Conservation (phyloP, 2,797 vertebrate species). For the Myotis findleyi region DNA sequence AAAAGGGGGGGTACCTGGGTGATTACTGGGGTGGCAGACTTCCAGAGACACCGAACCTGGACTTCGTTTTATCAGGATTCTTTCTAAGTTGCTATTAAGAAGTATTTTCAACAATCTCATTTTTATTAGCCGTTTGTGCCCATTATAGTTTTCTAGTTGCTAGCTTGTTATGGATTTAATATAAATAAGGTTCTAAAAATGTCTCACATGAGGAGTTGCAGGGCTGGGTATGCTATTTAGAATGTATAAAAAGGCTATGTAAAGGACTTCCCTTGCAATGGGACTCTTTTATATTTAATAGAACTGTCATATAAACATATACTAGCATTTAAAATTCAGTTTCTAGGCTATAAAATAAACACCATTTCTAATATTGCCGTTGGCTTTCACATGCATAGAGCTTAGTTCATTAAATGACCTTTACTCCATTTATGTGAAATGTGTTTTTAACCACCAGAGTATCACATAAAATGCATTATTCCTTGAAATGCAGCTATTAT, state of each 20-base stretch:
- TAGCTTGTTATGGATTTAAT: conserved; percentile 91
- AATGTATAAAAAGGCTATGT: conserved; percentile 88
- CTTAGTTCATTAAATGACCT: conserved; percentile 83
- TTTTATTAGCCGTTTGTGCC: conserved; percentile 92
- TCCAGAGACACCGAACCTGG: conserved; percentile 83
- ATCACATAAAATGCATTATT: conserved; percentile 54
- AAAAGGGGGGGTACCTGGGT: conserved; percentile 80
- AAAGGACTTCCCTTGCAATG: conserved; percentile 88
- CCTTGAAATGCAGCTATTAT: conserved; percentile 50
- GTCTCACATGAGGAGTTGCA: conserved; percentile 91
- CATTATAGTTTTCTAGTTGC: conserved; percentile 91
- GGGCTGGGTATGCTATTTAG: conserved; percentile 88
- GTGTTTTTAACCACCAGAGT: conserved; percentile 78
- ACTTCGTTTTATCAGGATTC: conserved; percentile 86
- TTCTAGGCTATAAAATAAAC: conserved; percentile 93
- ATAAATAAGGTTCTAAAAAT: conserved; percentile 93
- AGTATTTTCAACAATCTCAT: conserved; percentile 90
- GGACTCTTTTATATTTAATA: conserved; percentile 92
- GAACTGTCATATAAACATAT: conserved; percentile 90
- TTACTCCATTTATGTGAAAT: conserved; percentile 68
- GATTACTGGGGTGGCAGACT: conserved; percentile 81
- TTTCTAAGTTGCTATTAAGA: conserved; percentile 89
- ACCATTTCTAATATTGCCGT: conserved; percentile 89
- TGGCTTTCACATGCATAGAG: conserved; percentile 85
- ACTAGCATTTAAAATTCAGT: conserved; percentile 90